A percentile compares a stretch with the other conserved stretches of the same genome.
Evolutionary conservation across 2,113 vertebrate genomes (phyloP).

Genomic region (Anthoscopus minutus): DNA sequence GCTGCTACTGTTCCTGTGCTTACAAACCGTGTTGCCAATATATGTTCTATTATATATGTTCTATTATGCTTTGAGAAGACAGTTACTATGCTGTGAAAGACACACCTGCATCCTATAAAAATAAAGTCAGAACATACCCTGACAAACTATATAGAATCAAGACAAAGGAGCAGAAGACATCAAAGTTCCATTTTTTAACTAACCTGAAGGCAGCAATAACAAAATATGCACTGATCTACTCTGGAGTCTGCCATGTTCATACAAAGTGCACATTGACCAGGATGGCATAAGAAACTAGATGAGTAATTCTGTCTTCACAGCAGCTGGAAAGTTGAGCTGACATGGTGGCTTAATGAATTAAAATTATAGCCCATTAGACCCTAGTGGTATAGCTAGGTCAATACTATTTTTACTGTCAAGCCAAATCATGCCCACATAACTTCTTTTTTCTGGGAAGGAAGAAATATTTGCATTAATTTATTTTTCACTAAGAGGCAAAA

Average conservation of each 20-base stretch:
- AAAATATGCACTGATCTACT: neutral
- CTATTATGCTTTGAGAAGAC: neutral
- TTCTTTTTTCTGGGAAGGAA: conserved; percentile 11
- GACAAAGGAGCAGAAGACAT: neutral
- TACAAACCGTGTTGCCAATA: neutral
- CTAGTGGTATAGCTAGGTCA: neutral
- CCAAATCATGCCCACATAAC: neutral
- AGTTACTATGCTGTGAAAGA: neutral
- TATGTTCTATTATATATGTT: no score
- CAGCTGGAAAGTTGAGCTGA: neutral
- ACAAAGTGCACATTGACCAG: neutral
- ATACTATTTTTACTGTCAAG: conserved; percentile 3
- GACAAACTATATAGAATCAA: neutral
- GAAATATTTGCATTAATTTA: conserved; percentile 4
- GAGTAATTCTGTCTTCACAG: neutral
- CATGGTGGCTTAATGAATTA: neutral
- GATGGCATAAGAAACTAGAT: neutral
- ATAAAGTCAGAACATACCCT: neutral
- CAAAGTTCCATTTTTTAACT: neutral
- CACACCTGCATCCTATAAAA: neutral
- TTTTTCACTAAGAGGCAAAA: neutral
- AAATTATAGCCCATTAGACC: neutral
- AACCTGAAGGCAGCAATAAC: neutral
- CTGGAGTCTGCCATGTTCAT: neutral
- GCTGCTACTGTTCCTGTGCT: neutral